Percentiles rank a stretch among this genome's conserved stretches.
These are phyloP conservation scores for Notiomystis cincta DNA, from an alignment of 2,113 vertebrate genomes.

Conservation along the genomic window DNA sequence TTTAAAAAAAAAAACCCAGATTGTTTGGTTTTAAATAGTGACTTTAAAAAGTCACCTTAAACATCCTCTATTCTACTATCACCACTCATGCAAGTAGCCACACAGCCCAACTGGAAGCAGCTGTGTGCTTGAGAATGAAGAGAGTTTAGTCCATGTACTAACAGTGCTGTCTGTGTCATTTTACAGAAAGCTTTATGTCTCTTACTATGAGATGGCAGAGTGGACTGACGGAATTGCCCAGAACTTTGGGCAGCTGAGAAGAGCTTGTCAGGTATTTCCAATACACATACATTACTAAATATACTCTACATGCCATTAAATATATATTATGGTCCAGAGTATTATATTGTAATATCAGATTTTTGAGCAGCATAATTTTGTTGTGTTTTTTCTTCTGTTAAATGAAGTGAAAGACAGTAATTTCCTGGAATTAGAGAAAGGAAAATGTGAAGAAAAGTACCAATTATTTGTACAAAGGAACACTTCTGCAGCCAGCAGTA, in stretches of 20 bases:
- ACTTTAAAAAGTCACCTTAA: neutral
- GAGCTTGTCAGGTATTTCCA: neutral
- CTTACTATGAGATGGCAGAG: neutral
- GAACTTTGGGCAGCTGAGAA: neutral
- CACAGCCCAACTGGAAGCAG: neutral
- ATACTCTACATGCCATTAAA: neutral
- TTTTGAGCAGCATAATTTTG: neutral
- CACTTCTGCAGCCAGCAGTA: neutral
- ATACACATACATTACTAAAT: neutral
- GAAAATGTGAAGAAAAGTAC: neutral
- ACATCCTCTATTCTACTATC: neutral
- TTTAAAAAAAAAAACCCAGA: neutral
- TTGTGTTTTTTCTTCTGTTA: neutral
- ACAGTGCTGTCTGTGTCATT: neutral
- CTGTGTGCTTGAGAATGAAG: neutral
- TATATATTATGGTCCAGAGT: neutral
- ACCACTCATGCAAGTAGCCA: neutral
- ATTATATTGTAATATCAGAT: neutral
- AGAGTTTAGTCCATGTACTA: neutral
- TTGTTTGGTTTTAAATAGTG: accelerated
- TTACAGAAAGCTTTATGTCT: neutral
- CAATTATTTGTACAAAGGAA: neutral
- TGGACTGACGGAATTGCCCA: neutral
- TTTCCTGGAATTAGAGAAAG: neutral
- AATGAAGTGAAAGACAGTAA: neutral